Evolutionary conservation across 2,888 invertebrate species (phyloP), one percentile per base, ranked within the genome.

Genomic region (Drosophila prolongata): DNA sequence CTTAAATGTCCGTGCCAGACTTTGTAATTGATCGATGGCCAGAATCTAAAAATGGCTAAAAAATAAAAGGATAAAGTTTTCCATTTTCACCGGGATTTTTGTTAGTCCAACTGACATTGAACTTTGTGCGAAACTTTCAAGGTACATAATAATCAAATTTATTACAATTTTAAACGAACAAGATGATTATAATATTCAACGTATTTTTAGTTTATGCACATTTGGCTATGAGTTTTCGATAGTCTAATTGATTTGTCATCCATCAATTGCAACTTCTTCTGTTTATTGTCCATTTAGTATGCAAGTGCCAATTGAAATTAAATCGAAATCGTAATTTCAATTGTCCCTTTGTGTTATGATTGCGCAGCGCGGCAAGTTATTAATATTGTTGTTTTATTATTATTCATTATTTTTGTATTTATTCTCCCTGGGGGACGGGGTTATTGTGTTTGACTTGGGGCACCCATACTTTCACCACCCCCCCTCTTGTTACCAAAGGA

Each of bases 361-460:
- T 77, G 66, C 24, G 19, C 47, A 60, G 30, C 27, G 52, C 43
- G 68, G 53, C 47, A 44, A 46, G 60, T 71, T 80, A 79, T 83
- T 79, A 75, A 75, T 77, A 75, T 75, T 67, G 40, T 52, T 54
- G 54, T 5, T 59, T 59, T 59, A 11, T 53, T 54, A 34, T 53
- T 42, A 34, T 44, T 44, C 19, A 34, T 44, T 44, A 43, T 43
- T 52, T 58, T 19, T 42, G 14, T 40, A 30, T 19, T 19, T 34
- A 10, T 43, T n/a, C 4, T 8, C 16, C 13, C 14, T 1, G 19
- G 27, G n/a, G 19, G 10, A n/a, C 5, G 44, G 38, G 38, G 55
- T 19, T 27, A 30, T 81, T 69, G 53, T 71, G 69, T 73, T 67
- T 42, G 38, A 34, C 62, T 37, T 50, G 59, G 50, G 0, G 6